Evolutionary conservation across 2,888 invertebrate genomes (phyloP).

Genomic region (Exephanes ischioxanthus): DNA sequence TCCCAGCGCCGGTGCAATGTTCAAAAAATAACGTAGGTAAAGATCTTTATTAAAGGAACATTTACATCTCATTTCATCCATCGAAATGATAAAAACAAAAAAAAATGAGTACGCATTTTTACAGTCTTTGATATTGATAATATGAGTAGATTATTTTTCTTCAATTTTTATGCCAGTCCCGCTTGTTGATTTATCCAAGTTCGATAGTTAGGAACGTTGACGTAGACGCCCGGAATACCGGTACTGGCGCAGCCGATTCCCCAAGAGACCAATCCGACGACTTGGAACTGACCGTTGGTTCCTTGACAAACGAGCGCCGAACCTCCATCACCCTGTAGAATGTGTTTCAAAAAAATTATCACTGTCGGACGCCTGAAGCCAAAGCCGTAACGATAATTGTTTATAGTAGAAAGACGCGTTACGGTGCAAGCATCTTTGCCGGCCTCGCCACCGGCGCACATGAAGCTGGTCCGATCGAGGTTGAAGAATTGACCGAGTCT

Average conservation of each 20-base stretch:
- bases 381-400: neutral
- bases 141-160: neutral
- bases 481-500: slow-evolving; percentile 88
- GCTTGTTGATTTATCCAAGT: slow-evolving; percentile 84
- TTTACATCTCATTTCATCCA: neutral
- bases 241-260: slow-evolving; percentile 90
- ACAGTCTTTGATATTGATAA: slow-evolving; percentile 26
- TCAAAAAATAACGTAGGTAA: neutral
- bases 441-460: slow-evolving; percentile 92
- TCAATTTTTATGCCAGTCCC: slow-evolving; percentile 23
- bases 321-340: slow-evolving; percentile 90
- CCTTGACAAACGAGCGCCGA: slow-evolving; percentile 89
- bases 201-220: slow-evolving; percentile 89
- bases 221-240: slow-evolving; percentile 92
- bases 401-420: slow-evolving; percentile 58
- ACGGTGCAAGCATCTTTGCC: slow-evolving; percentile 93
- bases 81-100: neutral
- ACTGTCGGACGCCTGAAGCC: slow-evolving; percentile 50
- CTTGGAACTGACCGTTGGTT: slow-evolving; percentile 86
- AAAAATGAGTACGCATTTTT: slow-evolving; percentile 2
- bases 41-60: slow-evolving; percentile 3
- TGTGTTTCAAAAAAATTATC: slow-evolving; percentile 50
- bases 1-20: neutral
- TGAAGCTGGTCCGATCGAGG: slow-evolving; percentile 89
- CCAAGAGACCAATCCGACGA: slow-evolving; percentile 91